Evolutionary conservation across 2,797 vertebrate species (phyloP).

Genomic region (Lepus townsendii): DNA sequence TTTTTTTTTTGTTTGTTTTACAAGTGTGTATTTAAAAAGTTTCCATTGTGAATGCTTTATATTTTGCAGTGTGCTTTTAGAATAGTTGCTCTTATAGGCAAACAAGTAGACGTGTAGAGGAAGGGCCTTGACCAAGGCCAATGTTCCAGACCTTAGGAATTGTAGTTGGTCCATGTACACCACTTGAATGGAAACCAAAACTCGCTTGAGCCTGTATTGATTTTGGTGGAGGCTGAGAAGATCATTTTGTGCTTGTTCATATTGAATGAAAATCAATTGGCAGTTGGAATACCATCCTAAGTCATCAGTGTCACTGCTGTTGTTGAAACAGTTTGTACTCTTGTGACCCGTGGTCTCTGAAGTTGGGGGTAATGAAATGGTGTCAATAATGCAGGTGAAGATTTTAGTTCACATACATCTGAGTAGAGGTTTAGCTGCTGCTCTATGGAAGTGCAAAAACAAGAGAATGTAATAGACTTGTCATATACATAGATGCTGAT

Average conservation of each 20-base stretch:
- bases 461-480: constrained; percentile 88
- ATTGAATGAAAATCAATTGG: background rate
- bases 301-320: background rate
- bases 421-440: constrained; percentile 87
- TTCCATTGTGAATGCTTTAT: background rate
- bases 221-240: background rate
- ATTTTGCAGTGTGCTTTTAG: constrained; percentile 17
- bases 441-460: constrained; percentile 86
- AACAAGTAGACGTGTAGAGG: background rate
- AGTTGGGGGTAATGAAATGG: background rate
- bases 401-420: constrained; percentile 83
- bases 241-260: background rate
- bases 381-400: constrained; percentile 83
- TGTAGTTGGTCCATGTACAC: background rate
- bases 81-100: background rate
- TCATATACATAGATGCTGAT: constrained; percentile 87
- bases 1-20: background rate
- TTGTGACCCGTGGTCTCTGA: constrained; percentile 68
- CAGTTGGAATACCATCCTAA: background rate
- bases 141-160: background rate
- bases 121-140: background rate
- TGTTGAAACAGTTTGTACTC: constrained; percentile 22
- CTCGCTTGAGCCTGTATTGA: background rate
- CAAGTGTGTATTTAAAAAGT: background rate
- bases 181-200: background rate